phyloP scores from a whole-genome alignment of 2,797 vertebrate genomes.

The Liasis olivaceus region DNA sequence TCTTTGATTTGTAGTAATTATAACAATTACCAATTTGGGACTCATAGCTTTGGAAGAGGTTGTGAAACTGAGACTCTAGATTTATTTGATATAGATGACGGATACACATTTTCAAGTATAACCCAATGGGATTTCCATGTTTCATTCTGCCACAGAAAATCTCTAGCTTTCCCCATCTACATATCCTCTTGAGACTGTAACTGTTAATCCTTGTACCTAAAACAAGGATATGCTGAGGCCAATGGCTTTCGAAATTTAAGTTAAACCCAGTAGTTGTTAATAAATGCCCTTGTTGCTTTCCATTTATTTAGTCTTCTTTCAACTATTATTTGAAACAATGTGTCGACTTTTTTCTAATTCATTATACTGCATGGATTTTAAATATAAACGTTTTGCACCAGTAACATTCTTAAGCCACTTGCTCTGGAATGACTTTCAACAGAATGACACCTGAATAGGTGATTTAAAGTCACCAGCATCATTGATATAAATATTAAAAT shows the following conservation, averaged over 20 bases:
- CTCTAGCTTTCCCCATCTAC: neutral
- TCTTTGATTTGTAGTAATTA: neutral
- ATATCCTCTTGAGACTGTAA: neutral
- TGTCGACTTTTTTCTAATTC: neutral
- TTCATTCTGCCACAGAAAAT: neutral
- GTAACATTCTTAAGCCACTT: neutral
- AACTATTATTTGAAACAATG: neutral
- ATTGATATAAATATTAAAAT: conserved; percentile 3
- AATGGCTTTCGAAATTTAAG: neutral
- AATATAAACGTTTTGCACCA: neutral
- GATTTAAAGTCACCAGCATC: neutral
- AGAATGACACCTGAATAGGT: neutral
- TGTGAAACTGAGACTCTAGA: neutral
- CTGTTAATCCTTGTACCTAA: neutral
- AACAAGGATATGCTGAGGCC: neutral
- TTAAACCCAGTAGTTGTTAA: neutral
- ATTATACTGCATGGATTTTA: neutral
- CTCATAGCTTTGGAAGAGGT: neutral
- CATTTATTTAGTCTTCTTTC: neutral
- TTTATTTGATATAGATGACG: neutral
- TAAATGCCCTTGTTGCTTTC: neutral
- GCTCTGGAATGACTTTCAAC: neutral
- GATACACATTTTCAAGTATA: neutral
- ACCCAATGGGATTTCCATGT: neutral
- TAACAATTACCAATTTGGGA: neutral